Evolutionary conservation across 2,888 invertebrate species (phyloP).

Genomic region (Conchocele bisecta): DNA sequence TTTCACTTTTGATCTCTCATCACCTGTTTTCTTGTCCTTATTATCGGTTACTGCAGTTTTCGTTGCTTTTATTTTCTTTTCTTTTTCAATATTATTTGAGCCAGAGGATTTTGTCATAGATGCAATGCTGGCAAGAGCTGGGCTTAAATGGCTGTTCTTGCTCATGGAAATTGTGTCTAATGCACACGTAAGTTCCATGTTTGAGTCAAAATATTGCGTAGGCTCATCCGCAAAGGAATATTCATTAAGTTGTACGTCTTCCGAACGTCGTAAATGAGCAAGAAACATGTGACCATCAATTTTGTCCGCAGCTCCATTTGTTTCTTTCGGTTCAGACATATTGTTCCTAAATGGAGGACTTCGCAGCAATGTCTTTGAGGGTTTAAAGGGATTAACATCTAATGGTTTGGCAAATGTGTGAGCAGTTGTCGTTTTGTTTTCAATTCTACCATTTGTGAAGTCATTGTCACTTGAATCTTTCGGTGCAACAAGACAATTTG

Average conservation of each 20-base stretch:
- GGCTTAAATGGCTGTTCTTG: constrained; percentile 18
- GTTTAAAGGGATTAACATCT: constrained; percentile 43
- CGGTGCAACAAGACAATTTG: no score
- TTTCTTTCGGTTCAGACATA: no score
- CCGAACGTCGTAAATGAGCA: neutral
- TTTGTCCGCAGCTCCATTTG: neutral
- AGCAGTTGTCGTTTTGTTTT: no score
- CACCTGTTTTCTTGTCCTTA: neutral
- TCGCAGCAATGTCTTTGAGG: constrained; percentile 36
- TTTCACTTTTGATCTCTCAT: constrained; percentile 7
- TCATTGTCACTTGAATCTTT: no score
- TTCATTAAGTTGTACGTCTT: constrained; percentile 13
- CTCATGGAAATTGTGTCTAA: constrained; percentile 36
- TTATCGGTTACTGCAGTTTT: neutral
- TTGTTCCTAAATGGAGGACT: no score
- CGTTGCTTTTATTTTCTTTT: neutral
- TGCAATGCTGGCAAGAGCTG: constrained; percentile 6
- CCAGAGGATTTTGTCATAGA: constrained; percentile 8
- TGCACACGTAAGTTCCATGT: constrained; percentile 73
- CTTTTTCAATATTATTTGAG: neutral
- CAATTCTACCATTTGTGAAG: no score
- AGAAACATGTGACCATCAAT: constrained; percentile 2
- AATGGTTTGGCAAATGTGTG: no score
- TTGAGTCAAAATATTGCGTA: constrained; percentile 67
- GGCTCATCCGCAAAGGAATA: constrained; percentile 43